Evolutionary conservation across 2,113 vertebrate genomes (phyloP).

Genomic region (Dendrocopos noguchii): DNA sequence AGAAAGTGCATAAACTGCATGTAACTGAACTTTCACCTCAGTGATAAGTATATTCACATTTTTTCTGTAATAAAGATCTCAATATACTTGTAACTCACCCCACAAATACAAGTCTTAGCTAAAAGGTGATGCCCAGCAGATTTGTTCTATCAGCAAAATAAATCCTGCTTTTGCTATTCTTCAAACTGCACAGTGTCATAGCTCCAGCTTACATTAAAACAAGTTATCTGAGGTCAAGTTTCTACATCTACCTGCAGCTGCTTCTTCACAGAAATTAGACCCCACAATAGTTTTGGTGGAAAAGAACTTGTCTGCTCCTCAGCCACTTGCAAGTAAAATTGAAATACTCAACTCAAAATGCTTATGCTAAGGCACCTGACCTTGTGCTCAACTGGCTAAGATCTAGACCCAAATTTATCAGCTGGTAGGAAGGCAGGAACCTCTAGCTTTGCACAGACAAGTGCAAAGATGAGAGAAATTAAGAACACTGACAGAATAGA

Average conservation of each 20-base stretch:
- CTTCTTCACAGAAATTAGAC: not conserved
- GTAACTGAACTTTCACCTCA: not conserved
- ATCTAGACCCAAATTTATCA: not conserved
- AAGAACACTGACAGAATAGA: not conserved
- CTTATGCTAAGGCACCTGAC: not conserved
- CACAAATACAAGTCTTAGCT: not conserved
- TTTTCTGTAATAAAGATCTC: not conserved
- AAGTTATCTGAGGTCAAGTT: not conserved
- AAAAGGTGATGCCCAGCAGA: not conserved
- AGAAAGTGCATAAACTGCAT: not conserved
- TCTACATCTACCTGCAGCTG: not conserved
- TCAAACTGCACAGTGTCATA: not conserved
- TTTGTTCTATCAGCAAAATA: not conserved
- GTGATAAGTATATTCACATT: not conserved
- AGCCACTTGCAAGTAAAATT: not conserved
- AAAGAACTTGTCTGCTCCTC: not conserved
- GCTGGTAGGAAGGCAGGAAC: not conserved
- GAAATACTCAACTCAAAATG: not conserved
- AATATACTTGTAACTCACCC: not conserved
- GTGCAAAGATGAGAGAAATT: constrained; percentile 11
- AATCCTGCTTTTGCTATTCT: not conserved
- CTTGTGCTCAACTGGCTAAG: not conserved
- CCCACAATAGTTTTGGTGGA: not conserved
- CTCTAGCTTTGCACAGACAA: not conserved
- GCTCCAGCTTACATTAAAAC: not conserved